Evolutionary conservation across 1,140 invertebrate species (phyloP).

Genomic region (Nephotettix cincticeps): DNA sequence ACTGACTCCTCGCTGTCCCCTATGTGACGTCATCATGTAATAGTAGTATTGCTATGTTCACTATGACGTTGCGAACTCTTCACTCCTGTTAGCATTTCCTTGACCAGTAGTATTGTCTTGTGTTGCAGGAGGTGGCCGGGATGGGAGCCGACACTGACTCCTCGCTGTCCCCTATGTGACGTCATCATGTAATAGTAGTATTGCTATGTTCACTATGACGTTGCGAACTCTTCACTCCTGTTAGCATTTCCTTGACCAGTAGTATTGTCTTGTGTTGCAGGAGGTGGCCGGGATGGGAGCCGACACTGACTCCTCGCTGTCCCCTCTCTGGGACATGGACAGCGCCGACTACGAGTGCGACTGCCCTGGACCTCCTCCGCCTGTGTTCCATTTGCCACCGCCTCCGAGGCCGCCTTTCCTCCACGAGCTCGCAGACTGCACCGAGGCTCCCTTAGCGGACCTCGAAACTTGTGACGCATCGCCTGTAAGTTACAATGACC

Average conservation of each 20-base stretch:
- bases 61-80: no score
- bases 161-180: constrained; percentile 34
- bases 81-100: no score
- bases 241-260: no score
- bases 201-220: no score
- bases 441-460: constrained; percentile 37
- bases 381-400: constrained; percentile 34
- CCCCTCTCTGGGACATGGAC: constrained; percentile 41
- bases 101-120: no score
- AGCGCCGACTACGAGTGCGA: constrained; percentile 42
- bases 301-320: constrained; percentile 27
- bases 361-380: constrained; percentile 39
- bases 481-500: constrained; percentile 42
- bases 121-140: background rate
- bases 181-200: no score
- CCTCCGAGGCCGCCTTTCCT: constrained; percentile 42
- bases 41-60: no score
- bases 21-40: no score
- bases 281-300: constrained; percentile 18
- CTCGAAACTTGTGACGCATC: constrained; percentile 40
- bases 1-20: constrained; percentile 30
- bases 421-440: constrained; percentile 38
- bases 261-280: constrained; percentile 15
- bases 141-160: constrained; percentile 28
- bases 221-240: no score